phyloP scores from a whole-genome alignment of 2,113 vertebrate genomes.

The Lamprotornis superbus region DNA sequence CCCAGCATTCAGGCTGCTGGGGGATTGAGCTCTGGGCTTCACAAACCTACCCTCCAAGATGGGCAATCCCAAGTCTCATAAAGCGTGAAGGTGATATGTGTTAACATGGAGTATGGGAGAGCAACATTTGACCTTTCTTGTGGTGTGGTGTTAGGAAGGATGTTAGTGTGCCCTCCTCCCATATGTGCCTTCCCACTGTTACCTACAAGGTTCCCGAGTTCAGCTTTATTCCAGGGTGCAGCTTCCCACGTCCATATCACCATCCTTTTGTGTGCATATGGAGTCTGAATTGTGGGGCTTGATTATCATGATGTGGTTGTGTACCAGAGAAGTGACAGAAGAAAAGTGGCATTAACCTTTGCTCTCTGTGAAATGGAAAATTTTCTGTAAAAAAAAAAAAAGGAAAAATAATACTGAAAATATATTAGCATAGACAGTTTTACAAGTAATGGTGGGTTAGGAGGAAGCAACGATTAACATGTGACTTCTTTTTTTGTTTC shows the following conservation, averaged over 20 bases:
- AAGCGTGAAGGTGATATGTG: not conserved
- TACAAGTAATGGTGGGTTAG: not conserved
- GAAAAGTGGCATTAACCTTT: fast-evolving
- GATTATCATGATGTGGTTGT: fast-evolving
- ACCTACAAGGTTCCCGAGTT: fast-evolving
- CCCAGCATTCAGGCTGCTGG: not conserved
- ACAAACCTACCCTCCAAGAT: not conserved
- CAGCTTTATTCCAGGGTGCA: not conserved
- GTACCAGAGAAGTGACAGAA: not conserved
- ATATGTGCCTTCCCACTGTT: not conserved
- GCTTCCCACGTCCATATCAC: not conserved
- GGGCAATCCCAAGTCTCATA: not conserved
- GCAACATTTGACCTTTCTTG: not conserved
- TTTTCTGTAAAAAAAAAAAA: not conserved
- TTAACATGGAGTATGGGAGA: not conserved
- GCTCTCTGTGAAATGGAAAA: not conserved
- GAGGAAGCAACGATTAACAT: not conserved
- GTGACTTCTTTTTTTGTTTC: not conserved
- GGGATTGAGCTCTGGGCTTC: not conserved
- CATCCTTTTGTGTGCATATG: fast-evolving
- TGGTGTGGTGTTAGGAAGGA: not conserved
- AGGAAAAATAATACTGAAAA: not conserved
- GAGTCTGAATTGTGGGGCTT: not conserved
- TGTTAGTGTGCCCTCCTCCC: not conserved
- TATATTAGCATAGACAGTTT: not conserved